Conservation (phyloP, 2,113 vertebrate species). For the Caloenas nicobarica region DNA sequence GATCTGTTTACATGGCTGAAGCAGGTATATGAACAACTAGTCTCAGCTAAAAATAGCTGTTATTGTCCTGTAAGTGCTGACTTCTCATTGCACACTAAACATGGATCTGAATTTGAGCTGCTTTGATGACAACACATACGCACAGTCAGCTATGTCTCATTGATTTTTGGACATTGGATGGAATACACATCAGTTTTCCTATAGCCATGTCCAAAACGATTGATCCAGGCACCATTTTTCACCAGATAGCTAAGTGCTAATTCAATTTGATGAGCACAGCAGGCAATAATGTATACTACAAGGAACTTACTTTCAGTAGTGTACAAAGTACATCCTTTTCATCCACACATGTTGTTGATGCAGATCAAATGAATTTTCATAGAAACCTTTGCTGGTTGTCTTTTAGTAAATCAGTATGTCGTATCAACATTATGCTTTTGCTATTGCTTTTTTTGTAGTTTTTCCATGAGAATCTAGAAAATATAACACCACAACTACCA, state of each 20-base stretch:
- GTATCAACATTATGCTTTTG: background rate
- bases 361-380: constrained; percentile 34
- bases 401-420: background rate
- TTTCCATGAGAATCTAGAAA: background rate
- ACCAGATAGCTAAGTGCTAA: constrained; percentile 52
- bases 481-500: background rate
- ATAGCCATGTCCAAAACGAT: constrained; percentile 14
- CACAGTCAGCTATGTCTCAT: background rate
- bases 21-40: background rate
- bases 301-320: background rate
- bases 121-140: background rate
- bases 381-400: background rate
- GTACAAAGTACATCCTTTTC: background rate
- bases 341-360: background rate
- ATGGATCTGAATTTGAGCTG: background rate
- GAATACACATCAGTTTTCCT: constrained; percentile 41
- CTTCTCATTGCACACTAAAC: background rate
- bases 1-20: background rate
- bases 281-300: background rate
- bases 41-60: constrained; percentile 1
- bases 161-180: constrained; percentile 32
- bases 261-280: constrained; percentile 54
- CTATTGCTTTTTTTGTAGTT: background rate
- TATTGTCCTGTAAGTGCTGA: background rate
- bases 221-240: constrained; percentile 59